These are phyloP conservation scores for Cecropterus lyciades DNA, from an alignment of 1,140 invertebrate species.

Conservation along the genomic window DNA sequence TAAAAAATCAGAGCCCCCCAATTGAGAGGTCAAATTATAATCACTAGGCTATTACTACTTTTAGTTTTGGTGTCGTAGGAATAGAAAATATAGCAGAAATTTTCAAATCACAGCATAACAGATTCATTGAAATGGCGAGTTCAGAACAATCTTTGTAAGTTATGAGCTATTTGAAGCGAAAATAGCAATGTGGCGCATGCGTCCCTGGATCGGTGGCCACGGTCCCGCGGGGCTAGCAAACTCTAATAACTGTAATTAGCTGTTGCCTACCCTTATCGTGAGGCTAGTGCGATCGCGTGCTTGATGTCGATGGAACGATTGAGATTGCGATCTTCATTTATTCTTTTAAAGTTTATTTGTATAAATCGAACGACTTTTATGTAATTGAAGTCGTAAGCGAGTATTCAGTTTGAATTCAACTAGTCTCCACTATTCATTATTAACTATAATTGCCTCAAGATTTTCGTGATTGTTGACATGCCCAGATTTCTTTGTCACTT, in stretches of 20 bases:
- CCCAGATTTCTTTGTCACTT: no score
- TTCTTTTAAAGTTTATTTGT: neutral
- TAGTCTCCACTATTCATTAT: no score
- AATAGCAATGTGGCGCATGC: slow-evolving; percentile 3
- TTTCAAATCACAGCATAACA: no score
- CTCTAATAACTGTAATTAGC: slow-evolving; percentile 77
- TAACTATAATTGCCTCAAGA: no score
- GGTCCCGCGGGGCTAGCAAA: slow-evolving; percentile 56
- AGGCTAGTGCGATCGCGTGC: slow-evolving; percentile 49
- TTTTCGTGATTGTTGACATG: neutral
- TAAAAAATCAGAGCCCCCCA: no score
- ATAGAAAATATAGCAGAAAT: no score
- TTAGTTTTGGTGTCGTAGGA: no score
- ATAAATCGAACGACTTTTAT: neutral
- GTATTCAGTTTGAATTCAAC: neutral
- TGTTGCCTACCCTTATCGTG: slow-evolving; percentile 53
- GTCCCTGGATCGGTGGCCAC: slow-evolving; percentile 48
- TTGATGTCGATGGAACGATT: slow-evolving; percentile 50
- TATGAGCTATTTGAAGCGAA: neutral
- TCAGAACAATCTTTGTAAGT: no score
- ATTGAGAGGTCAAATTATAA: no score
- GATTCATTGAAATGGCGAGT: no score
- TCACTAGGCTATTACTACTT: no score
- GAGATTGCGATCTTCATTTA: slow-evolving; percentile 24
- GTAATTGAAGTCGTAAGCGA: neutral